These are phyloP conservation scores for Anomalospiza imberbis DNA, from an alignment of 2,797 vertebrate species.

Conservation along the genomic window DNA sequence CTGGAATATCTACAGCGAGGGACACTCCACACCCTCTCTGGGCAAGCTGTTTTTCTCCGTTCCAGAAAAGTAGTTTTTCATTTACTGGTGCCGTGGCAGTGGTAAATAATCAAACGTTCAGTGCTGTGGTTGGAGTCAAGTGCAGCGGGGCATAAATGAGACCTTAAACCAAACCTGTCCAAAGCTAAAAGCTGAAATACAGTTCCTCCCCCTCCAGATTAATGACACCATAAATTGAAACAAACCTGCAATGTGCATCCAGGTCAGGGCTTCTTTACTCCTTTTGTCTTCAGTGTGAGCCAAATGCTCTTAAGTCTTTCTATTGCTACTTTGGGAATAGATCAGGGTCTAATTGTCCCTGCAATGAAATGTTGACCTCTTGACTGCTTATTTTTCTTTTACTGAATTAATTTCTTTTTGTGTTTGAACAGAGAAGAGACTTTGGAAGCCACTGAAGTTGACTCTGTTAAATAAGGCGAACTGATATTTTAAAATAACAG, in stretches of 20 bases:
- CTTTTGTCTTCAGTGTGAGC: background rate
- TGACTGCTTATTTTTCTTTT: background rate
- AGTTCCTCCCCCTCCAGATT: background rate
- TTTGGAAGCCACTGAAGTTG: background rate
- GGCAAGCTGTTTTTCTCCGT: background rate
- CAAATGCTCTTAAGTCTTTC: background rate
- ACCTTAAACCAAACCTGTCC: background rate
- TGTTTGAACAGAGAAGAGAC: background rate
- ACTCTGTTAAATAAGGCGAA: background rate
- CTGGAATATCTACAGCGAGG: background rate
- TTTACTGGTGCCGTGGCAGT: background rate
- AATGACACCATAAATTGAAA: background rate
- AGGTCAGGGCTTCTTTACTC: background rate
- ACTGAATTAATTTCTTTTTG: background rate
- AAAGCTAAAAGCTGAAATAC: background rate
- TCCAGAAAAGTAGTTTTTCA: background rate
- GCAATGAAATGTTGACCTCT: background rate
- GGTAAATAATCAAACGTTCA: background rate
- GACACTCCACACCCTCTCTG: background rate
- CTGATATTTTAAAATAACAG: background rate
- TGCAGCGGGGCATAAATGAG: background rate
- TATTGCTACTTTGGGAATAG: background rate
- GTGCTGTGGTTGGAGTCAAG: background rate
- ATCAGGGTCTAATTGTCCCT: background rate
- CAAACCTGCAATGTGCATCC: background rate